These are phyloP conservation scores for Lamellibrachia satsuma DNA, from an alignment of 2,888 invertebrate genomes.

Conservation along the genomic window DNA sequence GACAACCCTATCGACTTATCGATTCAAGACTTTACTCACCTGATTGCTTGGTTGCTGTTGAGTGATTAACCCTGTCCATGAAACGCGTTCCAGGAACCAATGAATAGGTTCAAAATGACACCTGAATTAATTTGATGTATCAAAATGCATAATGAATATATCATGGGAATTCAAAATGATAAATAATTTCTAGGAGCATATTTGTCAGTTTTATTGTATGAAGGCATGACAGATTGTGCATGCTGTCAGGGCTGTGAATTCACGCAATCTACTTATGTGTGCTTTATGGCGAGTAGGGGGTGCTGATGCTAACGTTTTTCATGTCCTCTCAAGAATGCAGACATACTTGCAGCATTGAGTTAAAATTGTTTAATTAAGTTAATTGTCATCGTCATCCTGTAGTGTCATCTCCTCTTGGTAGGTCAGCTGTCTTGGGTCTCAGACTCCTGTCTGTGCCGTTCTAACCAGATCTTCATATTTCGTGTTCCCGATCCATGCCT, in stretches of 20 bases:
- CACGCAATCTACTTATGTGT: background rate
- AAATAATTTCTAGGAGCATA: slow-evolving; percentile 3
- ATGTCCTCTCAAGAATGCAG: background rate
- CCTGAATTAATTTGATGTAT: background rate
- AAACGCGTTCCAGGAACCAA: background rate
- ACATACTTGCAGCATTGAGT: background rate
- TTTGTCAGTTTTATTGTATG: background rate
- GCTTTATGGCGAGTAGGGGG: background rate
- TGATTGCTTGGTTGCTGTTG: background rate
- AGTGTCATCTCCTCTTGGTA: background rate
- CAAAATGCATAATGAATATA: slow-evolving; percentile 4
- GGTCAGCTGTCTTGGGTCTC: no score
- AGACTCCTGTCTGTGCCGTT: no score
- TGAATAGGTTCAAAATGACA: background rate
- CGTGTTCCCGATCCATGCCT: no score
- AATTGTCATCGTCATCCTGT: background rate
- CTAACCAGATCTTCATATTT: no score
- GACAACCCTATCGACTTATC: slow-evolving; percentile 8
- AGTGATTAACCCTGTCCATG: background rate
- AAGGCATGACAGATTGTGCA: background rate
- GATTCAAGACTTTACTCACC: background rate
- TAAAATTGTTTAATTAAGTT: background rate
- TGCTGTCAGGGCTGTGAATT: background rate
- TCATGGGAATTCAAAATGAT: background rate
- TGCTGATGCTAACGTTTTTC: background rate